These are phyloP conservation scores for Hiodon tergisus DNA, from an alignment of 2,113 vertebrate genomes.

Conservation along the genomic window DNA sequence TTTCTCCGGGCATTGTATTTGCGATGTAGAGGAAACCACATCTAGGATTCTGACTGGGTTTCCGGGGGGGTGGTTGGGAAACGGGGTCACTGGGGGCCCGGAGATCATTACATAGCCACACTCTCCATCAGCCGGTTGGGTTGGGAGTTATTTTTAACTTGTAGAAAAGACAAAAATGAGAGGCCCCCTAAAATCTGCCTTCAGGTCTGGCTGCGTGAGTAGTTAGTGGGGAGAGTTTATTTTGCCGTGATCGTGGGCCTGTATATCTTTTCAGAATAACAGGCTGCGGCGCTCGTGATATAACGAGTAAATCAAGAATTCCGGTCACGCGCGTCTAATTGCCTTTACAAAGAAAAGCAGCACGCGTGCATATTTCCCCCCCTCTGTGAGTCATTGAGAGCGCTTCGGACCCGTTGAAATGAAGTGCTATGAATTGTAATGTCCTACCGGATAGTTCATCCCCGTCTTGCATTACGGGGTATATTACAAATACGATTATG, in stretches of 20 bases:
- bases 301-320: too few species aligned
- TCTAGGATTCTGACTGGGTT: constrained; percentile 1
- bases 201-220: too few species aligned
- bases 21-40: background rate
- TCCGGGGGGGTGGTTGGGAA: background rate
- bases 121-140: background rate
- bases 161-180: background rate
- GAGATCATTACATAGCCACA: background rate
- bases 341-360: background rate
- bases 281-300: background rate
- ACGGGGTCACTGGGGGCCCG: background rate
- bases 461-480: too few species aligned
- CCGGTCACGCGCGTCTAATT: too few species aligned
- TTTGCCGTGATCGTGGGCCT: background rate
- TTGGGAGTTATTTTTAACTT: constrained; percentile 10
- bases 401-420: too few species aligned
- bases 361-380: background rate
- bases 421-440: too few species aligned
- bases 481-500: too few species aligned
- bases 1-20: background rate
- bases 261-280: background rate
- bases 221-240: background rate
- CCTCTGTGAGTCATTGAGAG: background rate
- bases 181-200: too few species aligned
- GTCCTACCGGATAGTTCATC: too few species aligned